Evolutionary conservation across 2,797 vertebrate genomes (phyloP), one percentile per base, ranked within the genome.

Genomic region (Tapera naevia): DNA sequence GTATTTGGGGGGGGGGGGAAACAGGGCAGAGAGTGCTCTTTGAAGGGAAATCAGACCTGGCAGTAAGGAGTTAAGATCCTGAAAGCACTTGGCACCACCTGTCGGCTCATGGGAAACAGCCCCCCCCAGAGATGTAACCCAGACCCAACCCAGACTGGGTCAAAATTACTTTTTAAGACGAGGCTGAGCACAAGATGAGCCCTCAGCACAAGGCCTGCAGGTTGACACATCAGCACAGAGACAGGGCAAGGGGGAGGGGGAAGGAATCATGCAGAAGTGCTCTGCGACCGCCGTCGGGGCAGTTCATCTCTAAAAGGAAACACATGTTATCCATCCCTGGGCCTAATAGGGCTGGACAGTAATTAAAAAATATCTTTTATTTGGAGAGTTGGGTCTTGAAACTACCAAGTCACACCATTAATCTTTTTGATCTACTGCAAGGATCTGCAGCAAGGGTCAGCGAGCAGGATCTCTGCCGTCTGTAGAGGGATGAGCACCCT

Each of bases 331-430:
- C 93, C 94, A 93, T 69, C 71, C 73, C 81, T 91, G 28, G 11
- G 51, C 81, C 86, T 97, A 97, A 97, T 93, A 79, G 86, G 48
- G 30, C 91, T 91, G 95, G 96, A 97, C 96, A 97, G 94, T 97
- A 97, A 97, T 97, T 97, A 97, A 96, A 96, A 97, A 96, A 95
- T 95, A 96, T 97, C 94, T 95, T 95, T 96, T 97, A 95, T 96
- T 96, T 96, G 92, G 91, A 96, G 93, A 97, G 91, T 92, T 95
- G 95, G 92, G 93, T 97, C 96, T 96, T 95, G 96, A 96, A 91
- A 94, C 95, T 96, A 96, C 95, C 95, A 96, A 60, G 79, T 93
- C 2, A 7, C 61, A 30, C 83, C 85, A 93, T 97, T 88, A 96
- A 97, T 97, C 97, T 97, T 96, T 61, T 92, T 97, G 97, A 97